These are phyloP conservation scores for Neotoxoptera formosana DNA, from an alignment of 1,140 invertebrate genomes.

Conservation along the genomic window DNA sequence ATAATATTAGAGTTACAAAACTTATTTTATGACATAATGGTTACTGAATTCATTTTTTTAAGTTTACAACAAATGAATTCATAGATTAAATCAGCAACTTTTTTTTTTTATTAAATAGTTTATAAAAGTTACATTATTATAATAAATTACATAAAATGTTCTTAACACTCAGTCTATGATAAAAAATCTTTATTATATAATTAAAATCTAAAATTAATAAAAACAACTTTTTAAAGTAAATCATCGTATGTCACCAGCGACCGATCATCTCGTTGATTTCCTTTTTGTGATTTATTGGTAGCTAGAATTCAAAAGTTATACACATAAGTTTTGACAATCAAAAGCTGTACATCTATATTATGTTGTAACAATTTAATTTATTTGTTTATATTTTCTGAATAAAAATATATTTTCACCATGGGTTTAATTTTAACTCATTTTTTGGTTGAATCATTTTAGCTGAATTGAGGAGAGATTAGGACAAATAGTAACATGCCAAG, in stretches of 20 bases:
- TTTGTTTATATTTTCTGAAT: not conserved
- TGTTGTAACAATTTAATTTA: not conserved
- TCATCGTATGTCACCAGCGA: slow-evolving; percentile 42
- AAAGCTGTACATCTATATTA: not conserved
- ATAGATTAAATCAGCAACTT: not conserved
- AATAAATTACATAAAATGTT: not conserved
- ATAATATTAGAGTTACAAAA: not conserved
- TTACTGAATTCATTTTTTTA: not conserved
- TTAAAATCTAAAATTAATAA: not conserved
- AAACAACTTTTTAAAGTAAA: slow-evolving; percentile 27
- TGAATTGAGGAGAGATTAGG: too few species aligned
- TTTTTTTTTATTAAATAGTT: not conserved
- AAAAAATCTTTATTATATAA: not conserved
- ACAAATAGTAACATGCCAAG: too few species aligned
- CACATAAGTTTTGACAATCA: not conserved
- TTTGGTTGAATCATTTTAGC: not conserved
- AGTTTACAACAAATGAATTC: not conserved
- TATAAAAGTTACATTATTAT: not conserved
- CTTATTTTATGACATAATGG: not conserved
- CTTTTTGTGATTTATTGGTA: slow-evolving; percentile 55
- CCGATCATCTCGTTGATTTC: slow-evolving; percentile 53
- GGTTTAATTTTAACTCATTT: not conserved
- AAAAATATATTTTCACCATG: not conserved
- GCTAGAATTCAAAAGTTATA: slow-evolving; percentile 33
- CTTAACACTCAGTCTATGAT: not conserved